Percentiles rank a stretch among this genome's conserved stretches.
Evolutionary conservation across 2,888 invertebrate species (phyloP).

Genomic region (Eupithecia tripunctaria): DNA sequence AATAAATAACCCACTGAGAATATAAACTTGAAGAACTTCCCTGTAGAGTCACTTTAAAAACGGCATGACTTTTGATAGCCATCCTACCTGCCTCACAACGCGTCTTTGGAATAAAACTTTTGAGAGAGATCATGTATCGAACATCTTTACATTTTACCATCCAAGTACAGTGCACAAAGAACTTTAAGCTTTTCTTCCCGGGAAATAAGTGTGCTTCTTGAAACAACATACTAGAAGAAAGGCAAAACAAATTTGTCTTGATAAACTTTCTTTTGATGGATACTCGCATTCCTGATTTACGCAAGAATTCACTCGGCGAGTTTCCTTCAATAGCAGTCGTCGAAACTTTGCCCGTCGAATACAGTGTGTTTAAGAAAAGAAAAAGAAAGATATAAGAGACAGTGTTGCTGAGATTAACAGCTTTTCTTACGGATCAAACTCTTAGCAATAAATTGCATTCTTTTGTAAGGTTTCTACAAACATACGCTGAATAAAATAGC

Average conservation of each 20-base stretch:
- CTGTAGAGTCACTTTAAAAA: slow-evolving; percentile 51
- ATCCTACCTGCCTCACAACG: slow-evolving; percentile 44
- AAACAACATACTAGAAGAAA: slow-evolving; percentile 34
- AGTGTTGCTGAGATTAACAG: slow-evolving; percentile 12
- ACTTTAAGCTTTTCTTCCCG: slow-evolving; percentile 51
- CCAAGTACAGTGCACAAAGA: slow-evolving; percentile 30
- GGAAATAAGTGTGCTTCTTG: slow-evolving; percentile 45
- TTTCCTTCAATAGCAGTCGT: slow-evolving; percentile 66
- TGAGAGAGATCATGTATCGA: slow-evolving; percentile 61
- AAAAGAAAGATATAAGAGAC: slow-evolving; percentile 23
- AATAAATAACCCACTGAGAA: background rate
- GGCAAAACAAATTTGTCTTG: slow-evolving; percentile 48
- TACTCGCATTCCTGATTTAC: slow-evolving; percentile 63
- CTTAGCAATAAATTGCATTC: slow-evolving; percentile 5
- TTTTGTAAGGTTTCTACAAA: background rate
- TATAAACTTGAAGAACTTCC: background rate
- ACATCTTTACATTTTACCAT: slow-evolving; percentile 46
- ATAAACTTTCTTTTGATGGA: slow-evolving; percentile 61
- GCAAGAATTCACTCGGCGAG: slow-evolving; percentile 66
- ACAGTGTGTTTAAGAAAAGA: slow-evolving; percentile 42
- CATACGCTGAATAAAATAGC: background rate
- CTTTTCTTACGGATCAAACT: slow-evolving; percentile 7
- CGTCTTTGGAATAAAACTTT: slow-evolving; percentile 68
- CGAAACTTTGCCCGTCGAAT: slow-evolving; percentile 62
- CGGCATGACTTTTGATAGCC: slow-evolving; percentile 49